Percentiles rank a stretch among this genome's conserved stretches.
Evolutionary conservation across 2,113 vertebrate species (phyloP).

Genomic region (Halichoeres trimaculatus): DNA sequence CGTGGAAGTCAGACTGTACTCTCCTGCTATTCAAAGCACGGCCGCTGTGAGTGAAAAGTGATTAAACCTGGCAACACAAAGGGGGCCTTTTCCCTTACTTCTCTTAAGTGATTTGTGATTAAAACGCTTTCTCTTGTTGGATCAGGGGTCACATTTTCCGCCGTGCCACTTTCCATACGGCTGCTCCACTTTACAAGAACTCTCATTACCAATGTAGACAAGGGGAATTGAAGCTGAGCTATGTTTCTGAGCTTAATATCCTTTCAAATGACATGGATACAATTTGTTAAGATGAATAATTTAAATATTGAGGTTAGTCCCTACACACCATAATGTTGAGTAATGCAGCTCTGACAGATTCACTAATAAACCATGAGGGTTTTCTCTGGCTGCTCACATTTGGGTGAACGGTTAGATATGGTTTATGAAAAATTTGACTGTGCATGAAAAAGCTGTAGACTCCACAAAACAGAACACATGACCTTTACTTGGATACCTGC

Average conservation of each 20-base stretch:
- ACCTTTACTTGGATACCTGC: neutral
- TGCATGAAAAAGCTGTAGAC: neutral
- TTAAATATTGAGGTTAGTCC: slow-evolving; percentile 13
- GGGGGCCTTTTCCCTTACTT: slow-evolving; percentile 7
- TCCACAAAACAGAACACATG: neutral
- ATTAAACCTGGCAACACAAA: slow-evolving; percentile 56
- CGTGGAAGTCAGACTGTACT: slow-evolving; percentile 10
- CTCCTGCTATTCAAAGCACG: slow-evolving; percentile 32
- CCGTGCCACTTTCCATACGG: slow-evolving; percentile 21
- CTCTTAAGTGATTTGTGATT: slow-evolving; percentile 43
- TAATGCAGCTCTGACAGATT: slow-evolving; percentile 36
- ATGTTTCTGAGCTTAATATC: slow-evolving; percentile 7
- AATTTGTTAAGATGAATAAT: slow-evolving; percentile 32
- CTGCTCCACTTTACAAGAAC: slow-evolving; percentile 18
- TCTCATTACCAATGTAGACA: neutral
- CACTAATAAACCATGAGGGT: neutral
- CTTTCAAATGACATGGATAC: neutral
- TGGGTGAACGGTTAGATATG: neutral
- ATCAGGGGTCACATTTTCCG: slow-evolving; percentile 31
- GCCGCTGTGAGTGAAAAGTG: slow-evolving; percentile 21
- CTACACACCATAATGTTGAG: slow-evolving; percentile 20
- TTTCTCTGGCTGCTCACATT: neutral
- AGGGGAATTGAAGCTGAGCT: neutral
- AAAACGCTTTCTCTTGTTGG: slow-evolving; percentile 31
- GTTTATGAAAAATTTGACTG: neutral